These are phyloP conservation scores for Marasmarcha lunaedactyla DNA, from an alignment of 2,888 invertebrate genomes.

Conservation along the genomic window DNA sequence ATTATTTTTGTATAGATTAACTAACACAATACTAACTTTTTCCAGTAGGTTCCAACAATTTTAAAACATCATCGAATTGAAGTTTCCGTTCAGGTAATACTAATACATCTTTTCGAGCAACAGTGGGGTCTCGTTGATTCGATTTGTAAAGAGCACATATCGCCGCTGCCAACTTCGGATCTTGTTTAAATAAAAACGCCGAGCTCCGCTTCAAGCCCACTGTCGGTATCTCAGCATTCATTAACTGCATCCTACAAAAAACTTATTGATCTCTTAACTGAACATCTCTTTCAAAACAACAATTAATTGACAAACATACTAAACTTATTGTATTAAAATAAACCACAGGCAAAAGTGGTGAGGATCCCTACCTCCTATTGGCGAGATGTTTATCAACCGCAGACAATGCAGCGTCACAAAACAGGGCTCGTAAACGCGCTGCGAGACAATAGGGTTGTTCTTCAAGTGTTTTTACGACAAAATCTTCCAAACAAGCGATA, in stretches of 20 bases:
- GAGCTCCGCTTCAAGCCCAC: conserved; percentile 31
- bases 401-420: conserved; percentile 68
- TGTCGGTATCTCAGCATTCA: conserved; percentile 41
- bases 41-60: conserved; percentile 26
- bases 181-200: conserved; percentile 36
- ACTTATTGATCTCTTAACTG: conserved; percentile 19
- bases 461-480: conserved; percentile 59
- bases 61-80: conserved; percentile 43
- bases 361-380: conserved; percentile 61
- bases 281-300: conserved; percentile 31
- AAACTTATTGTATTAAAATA: conserved; percentile 46
- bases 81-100: conserved; percentile 45
- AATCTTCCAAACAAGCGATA: conserved; percentile 56
- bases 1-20: conserved; percentile 14
- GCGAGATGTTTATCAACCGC: conserved; percentile 68
- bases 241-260: conserved; percentile 49
- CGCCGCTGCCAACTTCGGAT: conserved; percentile 41
- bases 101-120: conserved; percentile 16
- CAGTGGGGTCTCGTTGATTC: conserved; percentile 15
- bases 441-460: conserved; percentile 61
- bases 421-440: conserved; percentile 64
- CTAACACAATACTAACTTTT: conserved; percentile 11
- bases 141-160: conserved; percentile 39
- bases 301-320: conserved; percentile 52
- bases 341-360: conserved; percentile 57